Percentiles rank a stretch among this genome's conserved stretches.
These are phyloP conservation scores for Triplophysa siluroides DNA, from an alignment of 2,113 vertebrate genomes.

Conservation along the genomic window DNA sequence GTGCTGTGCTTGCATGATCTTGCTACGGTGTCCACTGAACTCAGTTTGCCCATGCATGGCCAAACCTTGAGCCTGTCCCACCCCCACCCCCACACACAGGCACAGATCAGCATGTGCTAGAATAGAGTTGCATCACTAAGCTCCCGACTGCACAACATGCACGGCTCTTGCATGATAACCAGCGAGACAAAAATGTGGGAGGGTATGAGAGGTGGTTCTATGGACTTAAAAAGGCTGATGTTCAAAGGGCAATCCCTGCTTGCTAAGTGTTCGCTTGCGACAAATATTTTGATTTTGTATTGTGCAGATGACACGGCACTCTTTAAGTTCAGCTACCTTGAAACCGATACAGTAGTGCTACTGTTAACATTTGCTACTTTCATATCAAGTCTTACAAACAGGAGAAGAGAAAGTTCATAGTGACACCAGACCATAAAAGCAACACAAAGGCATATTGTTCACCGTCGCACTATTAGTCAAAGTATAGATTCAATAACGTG, in stretches of 20 bases:
- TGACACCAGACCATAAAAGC: not conserved
- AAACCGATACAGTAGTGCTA: not conserved
- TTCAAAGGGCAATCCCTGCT: slow-evolving; percentile 56
- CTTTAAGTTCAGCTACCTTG: slow-evolving; percentile 69
- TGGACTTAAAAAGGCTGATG: slow-evolving; percentile 42
- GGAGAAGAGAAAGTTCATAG: not conserved
- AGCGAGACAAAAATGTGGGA: slow-evolving; percentile 37
- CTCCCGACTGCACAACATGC: slow-evolving; percentile 57
- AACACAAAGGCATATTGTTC: not conserved
- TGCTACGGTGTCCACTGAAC: not conserved
- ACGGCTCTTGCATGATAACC: slow-evolving; percentile 62
- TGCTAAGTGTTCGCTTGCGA: slow-evolving; percentile 22
- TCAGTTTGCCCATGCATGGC: slow-evolving; percentile 29
- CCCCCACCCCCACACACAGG: slow-evolving; percentile 51
- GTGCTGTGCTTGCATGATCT: not conserved
- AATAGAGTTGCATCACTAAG: slow-evolving; percentile 66
- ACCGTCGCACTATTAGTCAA: not conserved
- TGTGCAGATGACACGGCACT: not conserved
- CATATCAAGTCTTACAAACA: not conserved
- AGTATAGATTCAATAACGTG: not conserved
- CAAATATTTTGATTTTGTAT: slow-evolving; percentile 48
- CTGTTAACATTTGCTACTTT: not conserved
- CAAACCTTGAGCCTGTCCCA: slow-evolving; percentile 65
- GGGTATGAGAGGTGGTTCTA: slow-evolving; percentile 17
- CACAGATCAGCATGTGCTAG: slow-evolving; percentile 69